Evolutionary conservation across 1,140 invertebrate genomes (phyloP), one percentile per base, ranked within the genome.

Genomic region (Diorhabda sublineata): DNA sequence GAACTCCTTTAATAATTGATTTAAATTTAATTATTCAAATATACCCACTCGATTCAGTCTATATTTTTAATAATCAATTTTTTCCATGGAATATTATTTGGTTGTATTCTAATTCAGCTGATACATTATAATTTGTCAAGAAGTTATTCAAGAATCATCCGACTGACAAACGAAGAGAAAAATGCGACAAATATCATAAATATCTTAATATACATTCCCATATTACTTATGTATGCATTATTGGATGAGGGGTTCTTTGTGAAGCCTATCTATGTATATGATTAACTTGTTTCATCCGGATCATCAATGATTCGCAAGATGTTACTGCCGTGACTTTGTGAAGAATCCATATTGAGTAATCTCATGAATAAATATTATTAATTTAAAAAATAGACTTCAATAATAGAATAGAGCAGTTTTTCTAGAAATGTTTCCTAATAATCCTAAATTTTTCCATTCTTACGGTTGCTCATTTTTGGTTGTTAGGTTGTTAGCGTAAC

Each of bases 191-290:
- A 67, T 42, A 61, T 67, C 66, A 70, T 70, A 61, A 67, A 70
- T 67, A 67, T 70, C 47, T 70, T 63, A 69, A 69, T 58, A 69
- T 69, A 69, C 62, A 72, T 64, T 62, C 65, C 58, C 42, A 45
- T 73, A 64, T 66, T 70, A 70, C 62, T 60, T 71, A 71, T 67
- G 65, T 70, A 70, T 70, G 69, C 69, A 70, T 70, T 66, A 66
- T 70, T 66, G 64, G 64, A 64, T 57, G 66, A 62, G 68, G 69
- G 66, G 71, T 70, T 66, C 67, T 63, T 66, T 47, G 61, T n/a
- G 67, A 71, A 58, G 56, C n/a, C 47, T 70, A 61, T 63, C 65
- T 69, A 75, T 75, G 72, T 70, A 75, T 73, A 73, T 69, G 74
- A 75, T 75, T 75, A 75, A 69, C 64, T 71, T 62, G 69, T 69